Conservation (phyloP, 2,888 invertebrate species). For the Masnerella sp. region DNA sequence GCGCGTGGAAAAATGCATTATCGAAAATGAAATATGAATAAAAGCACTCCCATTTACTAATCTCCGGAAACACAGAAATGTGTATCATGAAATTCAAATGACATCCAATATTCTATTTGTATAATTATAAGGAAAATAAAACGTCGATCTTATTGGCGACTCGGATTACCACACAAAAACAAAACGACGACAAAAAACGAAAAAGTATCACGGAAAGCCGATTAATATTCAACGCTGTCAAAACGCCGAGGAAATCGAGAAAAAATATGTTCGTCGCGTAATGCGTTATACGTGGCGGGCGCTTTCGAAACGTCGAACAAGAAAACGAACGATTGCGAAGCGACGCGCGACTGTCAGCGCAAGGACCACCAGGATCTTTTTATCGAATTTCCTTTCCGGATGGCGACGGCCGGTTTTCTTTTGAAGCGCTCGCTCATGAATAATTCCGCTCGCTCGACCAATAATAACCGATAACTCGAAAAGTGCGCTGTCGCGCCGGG, state of each 20-base stretch:
- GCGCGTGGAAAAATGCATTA: neutral
- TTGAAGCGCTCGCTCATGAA: conserved; percentile 69
- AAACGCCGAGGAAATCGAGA: conserved; percentile 31
- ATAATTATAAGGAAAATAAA: conserved; percentile 30
- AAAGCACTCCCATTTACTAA: neutral
- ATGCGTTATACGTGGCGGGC: conserved; percentile 35
- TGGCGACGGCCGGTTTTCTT: conserved; percentile 64
- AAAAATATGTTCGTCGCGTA: conserved; percentile 50
- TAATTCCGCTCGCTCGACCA: conserved; percentile 68
- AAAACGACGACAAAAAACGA: conserved; percentile 20
- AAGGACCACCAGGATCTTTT: conserved; percentile 63
- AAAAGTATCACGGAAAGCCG: conserved; percentile 40
- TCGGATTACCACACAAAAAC: conserved; percentile 10
- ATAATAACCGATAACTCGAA: conserved; percentile 71
- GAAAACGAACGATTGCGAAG: conserved; percentile 48
- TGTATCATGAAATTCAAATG: conserved; percentile 16
- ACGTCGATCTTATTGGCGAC: conserved; percentile 1
- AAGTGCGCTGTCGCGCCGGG: conserved; percentile 45
- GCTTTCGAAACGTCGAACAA: conserved; percentile 42
- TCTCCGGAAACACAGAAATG: neutral
- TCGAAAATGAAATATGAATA: too few relatives aligned
- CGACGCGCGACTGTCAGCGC: conserved; percentile 53
- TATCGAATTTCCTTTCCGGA: conserved; percentile 67
- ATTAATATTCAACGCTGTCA: conserved; percentile 43
- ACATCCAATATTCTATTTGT: conserved; percentile 1